Percentiles rank a stretch among this genome's conserved stretches.
These are phyloP conservation scores for Hirtodrosophila cameraria DNA, from an alignment of 2,888 invertebrate species.

Conservation along the genomic window DNA sequence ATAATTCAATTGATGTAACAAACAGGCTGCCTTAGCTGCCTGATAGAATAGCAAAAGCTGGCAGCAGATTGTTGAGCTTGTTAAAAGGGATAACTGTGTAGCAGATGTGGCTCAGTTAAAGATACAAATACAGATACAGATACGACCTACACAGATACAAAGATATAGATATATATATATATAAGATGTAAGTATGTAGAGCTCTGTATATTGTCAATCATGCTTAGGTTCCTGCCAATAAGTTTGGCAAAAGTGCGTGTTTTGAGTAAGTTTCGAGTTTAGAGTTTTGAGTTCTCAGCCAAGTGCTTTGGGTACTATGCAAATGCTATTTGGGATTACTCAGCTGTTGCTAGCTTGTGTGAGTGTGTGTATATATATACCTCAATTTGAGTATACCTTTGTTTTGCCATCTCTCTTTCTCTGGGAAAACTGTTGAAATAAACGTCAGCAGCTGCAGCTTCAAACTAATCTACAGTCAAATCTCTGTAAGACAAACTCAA, in stretches of 20 bases:
- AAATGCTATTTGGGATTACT: slow-evolving; percentile 59
- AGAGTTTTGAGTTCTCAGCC: slow-evolving; percentile 1
- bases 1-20: slow-evolving; percentile 74
- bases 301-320: slow-evolving; percentile 51
- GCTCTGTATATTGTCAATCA: slow-evolving; percentile 68
- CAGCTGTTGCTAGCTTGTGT: slow-evolving; percentile 30
- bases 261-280: slow-evolving; percentile 15
- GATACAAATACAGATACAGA: slow-evolving; percentile 16
- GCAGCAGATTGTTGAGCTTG: background rate
- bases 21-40: slow-evolving; percentile 28
- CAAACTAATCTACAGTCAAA: slow-evolving; percentile 39
- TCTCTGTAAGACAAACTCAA: too few relatives aligned
- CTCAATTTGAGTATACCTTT: background rate
- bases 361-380: background rate
- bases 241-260: slow-evolving; percentile 34
- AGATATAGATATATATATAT: slow-evolving; percentile 25
- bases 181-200: too few relatives aligned
- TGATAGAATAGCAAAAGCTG: background rate
- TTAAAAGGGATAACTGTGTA: slow-evolving; percentile 44
- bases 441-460: slow-evolving; percentile 50
- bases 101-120: slow-evolving; percentile 41
- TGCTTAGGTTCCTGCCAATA: slow-evolving; percentile 49
- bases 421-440: slow-evolving; percentile 37
- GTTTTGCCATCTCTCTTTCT: background rate
- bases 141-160: slow-evolving; percentile 20